Conservation (phyloP, 2,797 vertebrate species). For the Bradypodion pumilum region DNA sequence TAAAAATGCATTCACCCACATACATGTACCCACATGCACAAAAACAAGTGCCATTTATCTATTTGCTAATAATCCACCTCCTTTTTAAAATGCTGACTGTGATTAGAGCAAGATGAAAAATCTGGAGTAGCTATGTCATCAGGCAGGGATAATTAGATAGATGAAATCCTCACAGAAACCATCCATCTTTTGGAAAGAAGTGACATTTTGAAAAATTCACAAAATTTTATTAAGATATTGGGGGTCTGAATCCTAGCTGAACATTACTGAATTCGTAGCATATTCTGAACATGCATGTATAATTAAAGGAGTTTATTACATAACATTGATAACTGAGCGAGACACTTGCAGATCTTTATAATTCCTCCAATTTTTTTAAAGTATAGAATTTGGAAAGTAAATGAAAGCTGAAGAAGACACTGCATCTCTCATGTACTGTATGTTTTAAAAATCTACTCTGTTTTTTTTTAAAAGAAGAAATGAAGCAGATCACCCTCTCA, state of each 20-base stretch:
- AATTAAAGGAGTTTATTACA: constrained; percentile 69
- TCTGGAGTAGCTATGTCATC: constrained; percentile 69
- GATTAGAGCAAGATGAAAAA: constrained; percentile 63
- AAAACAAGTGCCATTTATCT: constrained; percentile 15
- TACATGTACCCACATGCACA: neutral
- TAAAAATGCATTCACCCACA: neutral
- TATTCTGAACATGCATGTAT: constrained; percentile 58
- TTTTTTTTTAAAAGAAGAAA: constrained; percentile 10
- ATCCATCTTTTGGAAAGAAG: constrained; percentile 73
- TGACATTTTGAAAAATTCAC: constrained; percentile 77
- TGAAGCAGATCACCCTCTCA: neutral
- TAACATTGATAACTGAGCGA: constrained; percentile 67
- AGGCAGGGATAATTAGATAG: constrained; percentile 76
- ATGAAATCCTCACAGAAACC: constrained; percentile 71
- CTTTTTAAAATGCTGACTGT: constrained; percentile 28
- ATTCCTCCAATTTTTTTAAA: constrained; percentile 66
- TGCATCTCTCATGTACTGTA: constrained; percentile 12
- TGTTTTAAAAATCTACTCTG: constrained; percentile 7
- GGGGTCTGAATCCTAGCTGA: constrained; percentile 52
- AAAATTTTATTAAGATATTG: constrained; percentile 76
- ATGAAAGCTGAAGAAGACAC: constrained; percentile 45
- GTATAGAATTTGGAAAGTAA: constrained; percentile 58
- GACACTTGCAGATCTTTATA: constrained; percentile 61
- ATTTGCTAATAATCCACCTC: constrained; percentile 18
- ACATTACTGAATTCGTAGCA: constrained; percentile 68